phyloP scores from a whole-genome alignment of 2,113 vertebrate genomes.

The Circaetus gallicus region DNA sequence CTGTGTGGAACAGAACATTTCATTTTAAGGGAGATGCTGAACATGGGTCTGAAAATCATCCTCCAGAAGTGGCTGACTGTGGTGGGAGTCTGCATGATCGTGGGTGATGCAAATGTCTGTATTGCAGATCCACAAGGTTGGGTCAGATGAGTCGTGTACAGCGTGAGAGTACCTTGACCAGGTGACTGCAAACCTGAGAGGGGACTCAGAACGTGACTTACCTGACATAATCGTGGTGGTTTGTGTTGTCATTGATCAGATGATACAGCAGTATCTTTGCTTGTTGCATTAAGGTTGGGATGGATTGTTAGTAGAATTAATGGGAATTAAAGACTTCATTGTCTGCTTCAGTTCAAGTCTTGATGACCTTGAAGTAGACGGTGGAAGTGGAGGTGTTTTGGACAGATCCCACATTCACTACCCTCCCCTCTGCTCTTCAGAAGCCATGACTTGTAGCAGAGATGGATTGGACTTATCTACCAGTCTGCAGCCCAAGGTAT shows the following conservation, averaged over 20 bases:
- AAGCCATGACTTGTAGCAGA: constrained; percentile 47
- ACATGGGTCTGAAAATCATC: neutral
- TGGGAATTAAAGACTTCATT: neutral
- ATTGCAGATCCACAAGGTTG: neutral
- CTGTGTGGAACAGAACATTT: neutral
- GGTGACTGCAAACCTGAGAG: neutral
- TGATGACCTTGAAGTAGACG: constrained; percentile 86
- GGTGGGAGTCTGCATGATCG: rapidly evolving
- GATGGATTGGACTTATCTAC: constrained; percentile 71
- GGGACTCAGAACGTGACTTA: neutral
- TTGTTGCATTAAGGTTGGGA: neutral
- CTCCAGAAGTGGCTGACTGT: neutral
- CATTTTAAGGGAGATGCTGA: neutral
- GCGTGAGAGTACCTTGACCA: neutral
- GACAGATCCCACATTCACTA: constrained; percentile 32
- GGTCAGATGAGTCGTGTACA: neutral
- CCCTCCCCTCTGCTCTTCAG: constrained; percentile 40
- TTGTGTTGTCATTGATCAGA: neutral
- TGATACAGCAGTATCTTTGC: neutral
- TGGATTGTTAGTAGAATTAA: neutral
- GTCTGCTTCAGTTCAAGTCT: constrained; percentile 81
- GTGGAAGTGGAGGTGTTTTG: constrained; percentile 67
- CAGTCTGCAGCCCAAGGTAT: constrained; percentile 77
- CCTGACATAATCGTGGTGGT: neutral
- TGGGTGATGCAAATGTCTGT: neutral